These are phyloP conservation scores for Catocala nupta DNA, from an alignment of 2,888 invertebrate species.

Conservation along the genomic window DNA sequence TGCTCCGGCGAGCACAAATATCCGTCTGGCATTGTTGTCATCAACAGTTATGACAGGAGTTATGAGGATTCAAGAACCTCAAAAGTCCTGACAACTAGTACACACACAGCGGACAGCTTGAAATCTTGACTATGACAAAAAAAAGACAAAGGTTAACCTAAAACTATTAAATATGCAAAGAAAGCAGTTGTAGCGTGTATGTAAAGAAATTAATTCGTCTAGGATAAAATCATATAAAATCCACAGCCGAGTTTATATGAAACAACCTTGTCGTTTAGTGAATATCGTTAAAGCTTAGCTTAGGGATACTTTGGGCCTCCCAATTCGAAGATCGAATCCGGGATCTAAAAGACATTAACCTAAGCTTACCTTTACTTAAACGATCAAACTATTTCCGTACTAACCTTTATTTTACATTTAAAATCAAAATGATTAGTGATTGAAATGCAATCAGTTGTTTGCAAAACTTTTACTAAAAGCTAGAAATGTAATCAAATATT, in stretches of 20 bases:
- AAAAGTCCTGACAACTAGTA: no score
- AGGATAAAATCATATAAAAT: not conserved
- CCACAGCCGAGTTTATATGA: not conserved
- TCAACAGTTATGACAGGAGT: no score
- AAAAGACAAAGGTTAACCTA: no score
- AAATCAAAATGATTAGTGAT: not conserved
- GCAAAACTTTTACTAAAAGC: not conserved
- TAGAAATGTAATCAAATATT: conserved; percentile 6
- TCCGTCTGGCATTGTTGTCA: no score
- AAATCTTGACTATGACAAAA: no score
- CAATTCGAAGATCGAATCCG: not conserved
- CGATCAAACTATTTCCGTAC: not conserved
- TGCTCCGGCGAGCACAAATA: no score
- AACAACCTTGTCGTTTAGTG: not conserved
- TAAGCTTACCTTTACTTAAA: not conserved
- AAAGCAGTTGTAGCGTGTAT: no score
- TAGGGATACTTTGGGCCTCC: not conserved
- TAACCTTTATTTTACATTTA: not conserved
- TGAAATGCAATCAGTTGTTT: not conserved
- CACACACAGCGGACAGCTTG: no score
- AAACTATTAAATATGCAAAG: no score
- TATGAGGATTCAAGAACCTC: no score
- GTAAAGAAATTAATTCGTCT: no score
- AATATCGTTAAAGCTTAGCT: not conserved
- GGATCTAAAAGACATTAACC: conserved; percentile 5